phyloP scores from a whole-genome alignment of 2,888 invertebrate species.

The Cyrtodaria siliqua region DNA sequence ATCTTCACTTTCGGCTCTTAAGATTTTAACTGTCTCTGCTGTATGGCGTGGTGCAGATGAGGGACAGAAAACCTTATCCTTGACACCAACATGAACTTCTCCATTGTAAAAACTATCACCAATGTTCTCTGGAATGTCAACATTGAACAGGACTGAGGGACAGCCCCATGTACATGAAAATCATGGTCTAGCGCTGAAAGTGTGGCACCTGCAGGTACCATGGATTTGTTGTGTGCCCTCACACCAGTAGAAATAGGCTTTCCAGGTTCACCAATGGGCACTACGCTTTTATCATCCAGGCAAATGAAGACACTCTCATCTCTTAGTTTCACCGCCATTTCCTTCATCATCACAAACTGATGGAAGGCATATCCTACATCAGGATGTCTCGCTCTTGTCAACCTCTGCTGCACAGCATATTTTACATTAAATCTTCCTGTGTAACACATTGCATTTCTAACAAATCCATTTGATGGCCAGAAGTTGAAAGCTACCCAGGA shows the following conservation, averaged over 20 bases:
- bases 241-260: slow-evolving; percentile 18
- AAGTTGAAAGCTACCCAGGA: slow-evolving; percentile 45
- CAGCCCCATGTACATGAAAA: slow-evolving; percentile 24
- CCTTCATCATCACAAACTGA: slow-evolving; percentile 39
- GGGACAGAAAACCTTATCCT: slow-evolving; percentile 56
- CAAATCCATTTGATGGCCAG: slow-evolving; percentile 25
- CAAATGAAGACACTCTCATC: slow-evolving; percentile 17
- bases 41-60: slow-evolving; percentile 44
- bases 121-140: slow-evolving; percentile 45
- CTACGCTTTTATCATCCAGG: slow-evolving; percentile 25
- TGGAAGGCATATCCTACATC: slow-evolving; percentile 17
- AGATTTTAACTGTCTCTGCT: slow-evolving; percentile 44
- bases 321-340: slow-evolving; percentile 28
- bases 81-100: slow-evolving; percentile 50
- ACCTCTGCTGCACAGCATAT: slow-evolving; percentile 33
- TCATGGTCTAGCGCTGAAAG: slow-evolving; percentile 28
- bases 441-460: slow-evolving; percentile 18
- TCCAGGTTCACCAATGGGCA: slow-evolving; percentile 23
- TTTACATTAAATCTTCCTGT: slow-evolving; percentile 24
- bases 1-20: no score
- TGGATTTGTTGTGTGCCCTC: neutral
- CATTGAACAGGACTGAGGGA: slow-evolving; percentile 14
- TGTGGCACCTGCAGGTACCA: neutral
- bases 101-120: slow-evolving; percentile 53
- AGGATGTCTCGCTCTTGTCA: slow-evolving; percentile 8